These are phyloP conservation scores for Meiosimyza platycephala DNA, from an alignment of 2,888 invertebrate species.

Conservation along the genomic window DNA sequence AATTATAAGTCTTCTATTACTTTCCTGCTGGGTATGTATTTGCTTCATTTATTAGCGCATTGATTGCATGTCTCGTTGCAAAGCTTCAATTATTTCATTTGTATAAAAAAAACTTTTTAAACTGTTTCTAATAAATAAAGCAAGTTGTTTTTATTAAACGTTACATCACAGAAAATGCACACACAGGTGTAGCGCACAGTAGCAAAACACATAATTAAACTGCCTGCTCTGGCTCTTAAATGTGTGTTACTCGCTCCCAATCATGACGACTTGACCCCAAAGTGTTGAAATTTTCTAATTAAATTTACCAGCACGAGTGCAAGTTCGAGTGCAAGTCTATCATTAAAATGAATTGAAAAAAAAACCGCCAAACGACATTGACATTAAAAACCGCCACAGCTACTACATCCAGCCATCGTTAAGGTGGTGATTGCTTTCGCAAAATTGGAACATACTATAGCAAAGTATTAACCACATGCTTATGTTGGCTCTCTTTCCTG, in stretches of 20 bases:
- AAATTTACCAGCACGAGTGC: background rate
- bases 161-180: background rate
- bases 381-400: background rate
- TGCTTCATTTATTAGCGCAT: too few species aligned
- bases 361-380: conserved; percentile 5
- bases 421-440: too few species aligned
- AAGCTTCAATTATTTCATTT: background rate
- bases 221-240: background rate
- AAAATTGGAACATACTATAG: too few species aligned
- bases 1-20: too few species aligned
- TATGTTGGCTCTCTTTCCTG: too few species aligned
- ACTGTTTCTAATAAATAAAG: background rate
- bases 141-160: background rate
- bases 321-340: too few species aligned
- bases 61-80: too few species aligned
- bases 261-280: conserved; percentile 5
- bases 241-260: conserved; percentile 1
- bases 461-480: too few species aligned
- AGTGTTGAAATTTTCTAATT: conserved; percentile 1
- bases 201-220: background rate
- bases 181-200: background rate
- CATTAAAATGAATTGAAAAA: too few species aligned
- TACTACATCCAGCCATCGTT: too few species aligned
- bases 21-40: too few species aligned
- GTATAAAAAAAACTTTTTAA: background rate